Conservation (phyloP, 2,888 invertebrate genomes). For the Hecatera dysodea region DNA sequence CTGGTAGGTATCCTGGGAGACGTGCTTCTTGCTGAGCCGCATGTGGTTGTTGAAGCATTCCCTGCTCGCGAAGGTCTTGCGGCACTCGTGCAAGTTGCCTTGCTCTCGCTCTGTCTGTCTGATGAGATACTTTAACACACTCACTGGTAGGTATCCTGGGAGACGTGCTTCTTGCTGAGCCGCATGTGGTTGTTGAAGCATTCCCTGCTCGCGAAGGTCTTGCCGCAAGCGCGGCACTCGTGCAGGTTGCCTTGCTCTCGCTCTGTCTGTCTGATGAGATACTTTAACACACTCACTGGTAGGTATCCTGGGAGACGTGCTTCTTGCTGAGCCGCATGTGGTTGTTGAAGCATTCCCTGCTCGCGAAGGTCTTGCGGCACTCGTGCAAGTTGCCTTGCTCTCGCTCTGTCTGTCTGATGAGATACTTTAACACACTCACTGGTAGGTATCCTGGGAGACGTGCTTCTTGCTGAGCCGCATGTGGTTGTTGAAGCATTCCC, state of each 20-base stretch:
- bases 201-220: conserved; percentile 83
- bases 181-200: conserved; percentile 86
- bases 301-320: conserved; percentile 81
- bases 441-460: conserved; percentile 78
- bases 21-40: conserved; percentile 84
- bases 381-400: conserved; percentile 81
- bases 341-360: conserved; percentile 85
- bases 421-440: conserved; percentile 51
- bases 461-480: conserved; percentile 85
- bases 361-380: conserved; percentile 82
- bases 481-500: conserved; percentile 86
- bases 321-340: conserved; percentile 85
- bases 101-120: conserved; percentile 79
- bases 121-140: background rate
- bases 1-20: conserved; percentile 79
- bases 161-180: conserved; percentile 84
- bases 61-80: conserved; percentile 82
- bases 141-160: conserved; percentile 77
- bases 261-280: no score
- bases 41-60: conserved; percentile 87
- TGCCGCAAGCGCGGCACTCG: conserved; percentile 81
- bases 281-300: conserved; percentile 62
- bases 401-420: no score
- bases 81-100: conserved; percentile 80
- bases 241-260: conserved; percentile 78